Conservation (phyloP, 2,797 vertebrate genomes). For the Menidia menidia region DNA sequence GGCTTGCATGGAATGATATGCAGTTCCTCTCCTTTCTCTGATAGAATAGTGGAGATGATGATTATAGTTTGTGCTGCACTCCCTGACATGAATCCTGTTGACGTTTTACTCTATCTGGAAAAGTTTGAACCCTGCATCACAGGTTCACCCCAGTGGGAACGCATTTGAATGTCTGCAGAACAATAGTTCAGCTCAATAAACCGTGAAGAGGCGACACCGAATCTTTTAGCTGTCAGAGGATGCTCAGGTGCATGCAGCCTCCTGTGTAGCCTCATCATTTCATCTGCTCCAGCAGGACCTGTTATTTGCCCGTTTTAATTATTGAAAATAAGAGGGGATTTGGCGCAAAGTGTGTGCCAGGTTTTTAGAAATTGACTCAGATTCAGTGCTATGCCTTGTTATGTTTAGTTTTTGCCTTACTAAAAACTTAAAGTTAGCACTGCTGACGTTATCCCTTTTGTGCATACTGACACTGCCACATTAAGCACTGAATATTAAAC, state of each 20-base stretch:
- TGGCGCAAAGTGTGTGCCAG: neutral
- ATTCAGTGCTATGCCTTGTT: neutral
- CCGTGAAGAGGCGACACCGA: conserved; percentile 35
- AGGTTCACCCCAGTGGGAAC: conserved; percentile 55
- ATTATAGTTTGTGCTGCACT: conserved; percentile 79
- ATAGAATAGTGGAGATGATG: conserved; percentile 78
- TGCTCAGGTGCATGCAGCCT: conserved; percentile 20
- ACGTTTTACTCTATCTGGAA: conserved; percentile 76
- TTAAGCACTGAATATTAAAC: too few species aligned
- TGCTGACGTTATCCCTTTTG: neutral
- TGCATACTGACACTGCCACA: too few species aligned
- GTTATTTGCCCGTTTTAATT: conserved; percentile 31
- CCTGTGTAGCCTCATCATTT: conserved; percentile 9
- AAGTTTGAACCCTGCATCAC: conserved; percentile 71
- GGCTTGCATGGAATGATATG: conserved; percentile 75
- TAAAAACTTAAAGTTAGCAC: neutral
- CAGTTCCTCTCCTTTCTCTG: conserved; percentile 78
- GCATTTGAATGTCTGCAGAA: conserved; percentile 57
- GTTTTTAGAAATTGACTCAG: too few species aligned
- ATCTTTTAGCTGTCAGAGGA: conserved; percentile 39
- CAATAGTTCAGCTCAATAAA: conserved; percentile 58
- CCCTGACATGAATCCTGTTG: conserved; percentile 82
- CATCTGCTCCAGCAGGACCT: conserved; percentile 20
- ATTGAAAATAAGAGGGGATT: neutral
- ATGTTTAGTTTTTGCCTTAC: neutral